Evolutionary conservation across 2,888 invertebrate species (phyloP).

Genomic region (Epinotia bilunana): DNA sequence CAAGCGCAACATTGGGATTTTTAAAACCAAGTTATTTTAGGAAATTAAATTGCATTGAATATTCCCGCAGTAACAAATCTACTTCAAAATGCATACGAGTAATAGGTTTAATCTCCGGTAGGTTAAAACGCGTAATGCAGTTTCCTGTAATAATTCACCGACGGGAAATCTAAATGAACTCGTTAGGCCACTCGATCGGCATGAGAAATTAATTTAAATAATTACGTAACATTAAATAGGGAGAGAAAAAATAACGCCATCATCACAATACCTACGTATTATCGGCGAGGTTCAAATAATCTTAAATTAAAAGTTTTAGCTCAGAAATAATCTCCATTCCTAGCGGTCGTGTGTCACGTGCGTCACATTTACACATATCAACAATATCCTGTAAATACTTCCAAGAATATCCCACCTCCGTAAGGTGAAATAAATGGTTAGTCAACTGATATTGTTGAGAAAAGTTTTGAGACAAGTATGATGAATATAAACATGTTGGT

Average conservation of each 20-base stretch:
- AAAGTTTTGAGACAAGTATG: neutral
- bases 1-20: too few relatives aligned
- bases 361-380: constrained; percentile 32
- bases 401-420: constrained; percentile 25
- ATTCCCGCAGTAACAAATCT: neutral
- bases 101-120: neutral
- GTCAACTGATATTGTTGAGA: constrained; percentile 8
- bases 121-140: neutral
- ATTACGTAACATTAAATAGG: too few relatives aligned
- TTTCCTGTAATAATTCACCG: too few relatives aligned
- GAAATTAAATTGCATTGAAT: neutral
- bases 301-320: neutral
- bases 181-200: neutral
- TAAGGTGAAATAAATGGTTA: constrained; percentile 16
- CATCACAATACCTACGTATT: too few relatives aligned
- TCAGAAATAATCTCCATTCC: neutral
- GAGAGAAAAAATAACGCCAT: too few relatives aligned
- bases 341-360: constrained; percentile 24
- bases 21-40: too few relatives aligned
- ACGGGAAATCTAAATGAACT: neutral
- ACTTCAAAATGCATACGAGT: neutral
- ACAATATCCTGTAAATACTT: constrained; percentile 36
- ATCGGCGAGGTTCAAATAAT: neutral
- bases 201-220: too few relatives aligned
- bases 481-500: too few relatives aligned